phyloP scores from a whole-genome alignment of 2,888 invertebrate species.

The Pristionchus exspectatus region DNA sequence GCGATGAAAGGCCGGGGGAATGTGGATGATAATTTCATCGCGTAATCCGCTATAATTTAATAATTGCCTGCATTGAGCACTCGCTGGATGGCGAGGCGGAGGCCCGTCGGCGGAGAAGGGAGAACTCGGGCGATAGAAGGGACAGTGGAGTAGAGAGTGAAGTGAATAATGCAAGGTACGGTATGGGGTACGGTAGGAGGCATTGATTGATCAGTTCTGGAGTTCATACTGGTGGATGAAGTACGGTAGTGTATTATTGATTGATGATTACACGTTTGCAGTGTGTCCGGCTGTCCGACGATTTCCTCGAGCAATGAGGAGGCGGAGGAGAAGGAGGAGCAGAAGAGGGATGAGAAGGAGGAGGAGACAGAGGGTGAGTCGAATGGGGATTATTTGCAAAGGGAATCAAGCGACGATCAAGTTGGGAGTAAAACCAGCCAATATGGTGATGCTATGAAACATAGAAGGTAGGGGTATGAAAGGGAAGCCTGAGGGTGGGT shows the following conservation, averaged over 20 bases:
- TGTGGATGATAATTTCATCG: neutral
- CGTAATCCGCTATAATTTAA: neutral
- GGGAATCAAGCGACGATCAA: neutral
- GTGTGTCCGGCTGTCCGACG: conserved; percentile 31
- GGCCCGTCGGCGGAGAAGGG: neutral
- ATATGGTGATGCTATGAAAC: neutral
- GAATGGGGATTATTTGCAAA: neutral
- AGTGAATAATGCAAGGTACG: conserved; percentile 40
- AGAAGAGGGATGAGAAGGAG: neutral
- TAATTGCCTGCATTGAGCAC: neutral
- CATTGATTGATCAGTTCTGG: neutral
- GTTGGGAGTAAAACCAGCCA: neutral
- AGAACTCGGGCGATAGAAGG: conserved; percentile 19
- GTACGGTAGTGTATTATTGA: neutral
- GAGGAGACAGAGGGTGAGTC: conserved; percentile 19
- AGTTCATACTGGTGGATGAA: too few species aligned
- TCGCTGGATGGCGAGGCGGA: conserved; percentile 48
- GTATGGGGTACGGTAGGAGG: neutral
- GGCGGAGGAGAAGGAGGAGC: conserved; percentile 17
- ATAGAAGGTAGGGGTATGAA: neutral
- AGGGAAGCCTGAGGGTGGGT: neutral
- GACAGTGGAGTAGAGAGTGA: conserved; percentile 54
- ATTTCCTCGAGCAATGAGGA: conserved; percentile 27
- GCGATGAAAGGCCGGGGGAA: neutral
- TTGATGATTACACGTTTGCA: neutral